Base-by-base conservation (phyloP, 2,888 invertebrate genomes). In the Junonia oenone region DNA sequence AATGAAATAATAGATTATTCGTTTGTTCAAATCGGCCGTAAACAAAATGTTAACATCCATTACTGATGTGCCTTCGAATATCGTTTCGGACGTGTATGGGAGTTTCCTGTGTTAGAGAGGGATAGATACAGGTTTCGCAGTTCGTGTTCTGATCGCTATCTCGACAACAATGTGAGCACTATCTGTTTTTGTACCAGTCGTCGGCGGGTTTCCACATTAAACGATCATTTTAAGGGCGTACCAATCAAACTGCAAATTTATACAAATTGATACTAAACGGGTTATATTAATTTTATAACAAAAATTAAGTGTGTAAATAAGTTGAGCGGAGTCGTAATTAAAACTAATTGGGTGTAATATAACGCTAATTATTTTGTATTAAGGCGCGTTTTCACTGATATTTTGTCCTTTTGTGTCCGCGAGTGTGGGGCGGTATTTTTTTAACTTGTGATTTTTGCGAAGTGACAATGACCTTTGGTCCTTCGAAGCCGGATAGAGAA, bases 1-100 rank as follows among this genome's bases (percentile, higher is more conserved):
- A 90, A 89, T 89, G 90, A 89, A 90, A 90, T 89, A 90, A 90
- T 90, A 88, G 90, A 89, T 89, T 86, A 89, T 89, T 86, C 88
- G 87, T 88, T 88, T 89, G 90, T 89, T 89, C 85, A 76, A 85
- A 86, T 84, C 83, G 87, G 81, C 85, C 83, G 86, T 89, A 86
- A 89, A 90, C 90, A 88, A 87, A 87, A 82, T 85, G 89, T 86
- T 80, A 83, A 83, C 86, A 80, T 86, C 84, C 81, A 85, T 87
- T 83, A 87, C 78, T 77, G 83, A 83, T 81, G 78, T 78, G 75
- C 69, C 74, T 68, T 68, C 65, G 72, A 61, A 70, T 65, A 63
- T 63, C 56, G 69, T 67, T 71, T 61, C 71, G 68, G 64, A 57
- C 55, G 51, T 56, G 63, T 68, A 61, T 51, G 66, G 55, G 31